Evolutionary conservation across 2,113 vertebrate genomes (phyloP).

Genomic region (Psittacus erithacus): DNA sequence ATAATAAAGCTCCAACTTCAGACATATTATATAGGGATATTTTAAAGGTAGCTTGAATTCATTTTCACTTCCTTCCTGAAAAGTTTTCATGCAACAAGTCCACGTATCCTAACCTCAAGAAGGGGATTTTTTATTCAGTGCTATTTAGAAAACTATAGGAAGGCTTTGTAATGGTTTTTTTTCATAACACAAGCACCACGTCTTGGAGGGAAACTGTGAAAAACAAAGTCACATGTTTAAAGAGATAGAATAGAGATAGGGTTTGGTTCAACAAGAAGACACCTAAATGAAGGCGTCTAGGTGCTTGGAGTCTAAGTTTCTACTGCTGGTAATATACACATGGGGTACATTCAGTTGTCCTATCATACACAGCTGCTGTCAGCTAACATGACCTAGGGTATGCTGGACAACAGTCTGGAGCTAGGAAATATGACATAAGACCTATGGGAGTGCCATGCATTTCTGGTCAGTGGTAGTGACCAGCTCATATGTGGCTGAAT

Average conservation of each 20-base stretch:
- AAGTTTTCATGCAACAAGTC: background rate
- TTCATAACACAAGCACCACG: background rate
- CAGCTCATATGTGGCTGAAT: background rate
- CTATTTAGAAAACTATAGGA: background rate
- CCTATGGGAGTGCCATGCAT: rapidly evolving
- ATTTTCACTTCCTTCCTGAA: background rate
- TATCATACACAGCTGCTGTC: rapidly evolving
- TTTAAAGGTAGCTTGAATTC: background rate
- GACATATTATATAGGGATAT: background rate
- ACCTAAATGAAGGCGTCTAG: background rate
- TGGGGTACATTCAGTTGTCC: background rate
- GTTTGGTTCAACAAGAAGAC: background rate
- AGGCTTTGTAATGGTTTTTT: background rate
- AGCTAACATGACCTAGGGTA: background rate
- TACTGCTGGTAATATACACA: background rate
- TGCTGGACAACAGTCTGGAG: background rate
- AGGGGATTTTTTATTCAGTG: background rate
- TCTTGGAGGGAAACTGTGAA: background rate
- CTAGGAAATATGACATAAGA: background rate
- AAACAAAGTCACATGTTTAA: background rate
- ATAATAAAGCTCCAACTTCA: background rate
- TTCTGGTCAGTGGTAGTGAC: rapidly evolving
- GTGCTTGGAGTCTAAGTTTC: background rate
- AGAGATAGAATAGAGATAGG: background rate
- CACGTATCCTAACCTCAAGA: background rate